Conservation (phyloP, 1,140 invertebrate genomes). For the Rhizoglyphus robini region DNA sequence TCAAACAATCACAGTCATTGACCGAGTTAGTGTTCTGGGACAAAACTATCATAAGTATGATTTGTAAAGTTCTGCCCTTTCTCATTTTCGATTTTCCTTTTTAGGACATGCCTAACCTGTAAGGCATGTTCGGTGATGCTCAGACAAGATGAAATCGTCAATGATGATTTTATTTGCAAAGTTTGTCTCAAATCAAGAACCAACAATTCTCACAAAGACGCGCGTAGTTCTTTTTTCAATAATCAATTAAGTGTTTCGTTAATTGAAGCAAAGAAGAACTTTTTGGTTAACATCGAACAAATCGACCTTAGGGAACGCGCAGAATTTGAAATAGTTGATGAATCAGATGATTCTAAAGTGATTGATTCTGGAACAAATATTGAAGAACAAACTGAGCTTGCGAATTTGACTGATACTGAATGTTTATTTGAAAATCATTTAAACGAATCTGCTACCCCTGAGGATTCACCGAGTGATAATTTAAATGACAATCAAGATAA, state of each 20-base stretch:
- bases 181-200: background rate
- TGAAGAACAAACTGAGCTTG: too few species aligned
- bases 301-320: slow-evolving; percentile 19
- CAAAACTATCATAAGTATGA: slow-evolving; percentile 6
- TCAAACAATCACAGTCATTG: background rate
- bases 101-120: slow-evolving; percentile 4
- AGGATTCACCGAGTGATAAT: too few species aligned
- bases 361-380: background rate
- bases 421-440: too few species aligned
- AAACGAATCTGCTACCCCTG: too few species aligned
- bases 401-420: too few species aligned
- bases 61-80: background rate
- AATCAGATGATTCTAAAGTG: background rate
- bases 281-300: background rate
- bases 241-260: background rate
- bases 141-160: background rate
- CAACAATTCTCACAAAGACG: background rate
- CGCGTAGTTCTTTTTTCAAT: background rate
- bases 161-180: slow-evolving; percentile 14
- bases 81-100: background rate
- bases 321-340: slow-evolving; percentile 19
- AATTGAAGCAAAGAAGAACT: slow-evolving; percentile 14
- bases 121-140: background rate
- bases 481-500: background rate
- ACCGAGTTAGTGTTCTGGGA: slow-evolving; percentile 1